These are phyloP conservation scores for Beroe ovata DNA, from an alignment of 37 sponge, comb jelly and placozoan genomes.

Conservation along the genomic window DNA sequence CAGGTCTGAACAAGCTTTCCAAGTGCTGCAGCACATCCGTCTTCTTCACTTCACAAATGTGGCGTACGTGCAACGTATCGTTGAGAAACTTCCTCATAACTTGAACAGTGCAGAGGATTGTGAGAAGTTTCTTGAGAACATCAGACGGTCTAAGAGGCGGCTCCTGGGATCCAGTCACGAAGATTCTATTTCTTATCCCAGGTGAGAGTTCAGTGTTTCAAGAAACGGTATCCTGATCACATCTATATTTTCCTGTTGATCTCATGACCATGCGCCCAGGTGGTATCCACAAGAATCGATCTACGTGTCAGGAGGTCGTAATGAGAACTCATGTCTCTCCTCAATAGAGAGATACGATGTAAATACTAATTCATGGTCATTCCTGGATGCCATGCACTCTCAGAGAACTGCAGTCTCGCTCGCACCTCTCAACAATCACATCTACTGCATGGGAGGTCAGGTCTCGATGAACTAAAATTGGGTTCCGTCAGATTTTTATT, in stretches of 20 bases:
- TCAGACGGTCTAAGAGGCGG: slow-evolving; percentile 36
- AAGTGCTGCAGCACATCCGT: slow-evolving; percentile 75
- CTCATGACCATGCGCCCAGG: too few species aligned
- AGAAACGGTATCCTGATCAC: too few species aligned
- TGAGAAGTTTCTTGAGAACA: slow-evolving; percentile 36
- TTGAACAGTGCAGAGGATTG: slow-evolving; percentile 19
- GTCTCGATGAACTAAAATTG: too few species aligned
- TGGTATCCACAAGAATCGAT: slow-evolving; percentile 78
- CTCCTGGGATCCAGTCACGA: slow-evolving; percentile 2
- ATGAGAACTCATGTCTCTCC: slow-evolving; percentile 77
- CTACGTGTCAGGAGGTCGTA: slow-evolving; percentile 85
- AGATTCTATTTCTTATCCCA: slow-evolving; percentile 44
- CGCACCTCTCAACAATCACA: slow-evolving; percentile 72
- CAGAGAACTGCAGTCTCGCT: slow-evolving; percentile 85
- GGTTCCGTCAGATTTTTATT: too few species aligned
- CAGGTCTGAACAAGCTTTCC: slow-evolving; percentile 68
- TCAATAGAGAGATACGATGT: slow-evolving; percentile 78
- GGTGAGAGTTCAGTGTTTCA: too few species aligned
- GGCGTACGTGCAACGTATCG: slow-evolving; percentile 19
- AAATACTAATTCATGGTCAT: slow-evolving; percentile 80
- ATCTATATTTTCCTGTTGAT: too few species aligned
- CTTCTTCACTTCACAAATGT: slow-evolving; percentile 72
- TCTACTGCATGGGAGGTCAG: slow-evolving; percentile 61
- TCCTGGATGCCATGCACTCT: slow-evolving; percentile 83
- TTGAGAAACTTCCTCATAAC: background rate